Conservation (phyloP, 2,888 invertebrate genomes). For the Nephrotoma appendiculata region DNA sequence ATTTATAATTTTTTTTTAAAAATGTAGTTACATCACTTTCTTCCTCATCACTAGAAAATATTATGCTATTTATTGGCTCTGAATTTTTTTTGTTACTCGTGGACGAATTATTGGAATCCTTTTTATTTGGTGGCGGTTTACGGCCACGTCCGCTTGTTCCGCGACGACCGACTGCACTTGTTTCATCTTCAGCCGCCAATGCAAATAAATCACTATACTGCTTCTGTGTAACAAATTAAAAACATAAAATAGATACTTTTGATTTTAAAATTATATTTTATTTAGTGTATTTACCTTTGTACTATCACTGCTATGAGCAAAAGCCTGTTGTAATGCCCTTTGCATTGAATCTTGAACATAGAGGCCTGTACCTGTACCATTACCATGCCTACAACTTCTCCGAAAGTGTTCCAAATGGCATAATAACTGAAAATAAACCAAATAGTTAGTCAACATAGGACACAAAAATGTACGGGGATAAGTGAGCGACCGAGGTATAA, state of each 20-base stretch:
- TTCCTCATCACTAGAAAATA: slow-evolving; percentile 66
- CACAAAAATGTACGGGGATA: no score
- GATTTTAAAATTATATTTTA: neutral
- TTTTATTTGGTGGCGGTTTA: slow-evolving; percentile 39
- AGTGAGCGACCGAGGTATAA: no score
- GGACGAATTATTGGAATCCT: slow-evolving; percentile 33
- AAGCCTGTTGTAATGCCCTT: slow-evolving; percentile 76
- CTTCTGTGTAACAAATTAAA: slow-evolving; percentile 38
- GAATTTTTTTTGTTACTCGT: slow-evolving; percentile 31
- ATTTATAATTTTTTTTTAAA: neutral
- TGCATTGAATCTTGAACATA: slow-evolving; percentile 86
- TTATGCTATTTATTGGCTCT: slow-evolving; percentile 33
- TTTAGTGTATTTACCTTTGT: slow-evolving; percentile 43
- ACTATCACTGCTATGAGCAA: slow-evolving; percentile 73
- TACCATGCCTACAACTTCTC: slow-evolving; percentile 42
- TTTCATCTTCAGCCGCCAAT: slow-evolving; percentile 78
- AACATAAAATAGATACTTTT: slow-evolving; percentile 1
- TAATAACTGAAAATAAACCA: slow-evolving; percentile 46
- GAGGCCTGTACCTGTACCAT: slow-evolving; percentile 52
- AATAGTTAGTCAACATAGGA: neutral
- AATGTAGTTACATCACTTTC: slow-evolving; percentile 53
- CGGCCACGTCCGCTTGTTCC: slow-evolving; percentile 45
- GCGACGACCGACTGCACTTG: slow-evolving; percentile 43
- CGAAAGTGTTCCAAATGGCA: slow-evolving; percentile 86
- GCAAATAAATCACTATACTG: slow-evolving; percentile 84